Conservation (phyloP, 2,113 vertebrate genomes). For the Grammomys dolichurus region DNA sequence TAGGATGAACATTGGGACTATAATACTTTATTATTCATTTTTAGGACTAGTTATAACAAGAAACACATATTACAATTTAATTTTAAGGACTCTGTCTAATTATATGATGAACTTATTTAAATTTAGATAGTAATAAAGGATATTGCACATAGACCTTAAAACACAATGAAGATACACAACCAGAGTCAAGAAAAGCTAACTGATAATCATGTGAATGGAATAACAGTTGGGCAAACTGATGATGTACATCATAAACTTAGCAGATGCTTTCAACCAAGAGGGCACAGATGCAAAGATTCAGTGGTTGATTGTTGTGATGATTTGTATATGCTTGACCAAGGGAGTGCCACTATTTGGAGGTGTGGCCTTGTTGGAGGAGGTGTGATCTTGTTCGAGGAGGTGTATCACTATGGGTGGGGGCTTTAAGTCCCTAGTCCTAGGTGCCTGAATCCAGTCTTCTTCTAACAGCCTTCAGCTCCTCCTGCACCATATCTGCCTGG, state of each 20-base stretch:
- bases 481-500: too few relatives aligned
- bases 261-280: background rate
- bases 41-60: background rate
- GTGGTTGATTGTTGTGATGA: background rate
- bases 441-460: too few relatives aligned
- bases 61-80: conserved; percentile 27
- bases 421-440: too few relatives aligned
- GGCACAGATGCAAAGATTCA: background rate
- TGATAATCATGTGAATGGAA: background rate
- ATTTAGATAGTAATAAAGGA: conserved; percentile 6
- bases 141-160: background rate
- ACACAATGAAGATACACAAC: background rate
- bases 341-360: too few relatives aligned
- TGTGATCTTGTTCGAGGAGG: too few relatives aligned
- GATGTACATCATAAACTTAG: background rate
- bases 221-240: background rate
- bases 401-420: too few relatives aligned
- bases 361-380: too few relatives aligned
- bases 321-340: too few relatives aligned
- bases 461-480: too few relatives aligned
- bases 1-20: background rate
- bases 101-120: background rate
- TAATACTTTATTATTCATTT: background rate
- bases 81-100: background rate
- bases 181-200: background rate